phyloP scores from a whole-genome alignment of 2,888 invertebrate species.

The Drosophila austrosaltans region DNA sequence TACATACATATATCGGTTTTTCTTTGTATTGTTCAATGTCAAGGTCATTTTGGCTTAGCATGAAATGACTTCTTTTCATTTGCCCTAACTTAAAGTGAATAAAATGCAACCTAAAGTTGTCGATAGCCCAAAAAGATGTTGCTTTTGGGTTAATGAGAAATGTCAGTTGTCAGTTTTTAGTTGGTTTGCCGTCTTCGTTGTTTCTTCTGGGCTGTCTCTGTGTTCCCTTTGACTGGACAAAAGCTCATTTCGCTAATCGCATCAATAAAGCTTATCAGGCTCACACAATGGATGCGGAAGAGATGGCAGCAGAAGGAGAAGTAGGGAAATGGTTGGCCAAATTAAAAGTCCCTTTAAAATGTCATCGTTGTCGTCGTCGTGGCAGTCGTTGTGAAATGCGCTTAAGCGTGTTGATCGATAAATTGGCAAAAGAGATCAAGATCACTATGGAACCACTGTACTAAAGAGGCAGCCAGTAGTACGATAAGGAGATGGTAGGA shows the following conservation, averaged over 20 bases:
- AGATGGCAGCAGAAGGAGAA: neutral
- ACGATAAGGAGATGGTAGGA: constrained; percentile 29
- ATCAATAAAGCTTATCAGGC: constrained; percentile 78
- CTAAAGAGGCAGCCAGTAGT: constrained; percentile 21
- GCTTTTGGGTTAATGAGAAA: constrained; percentile 73
- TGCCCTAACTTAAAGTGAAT: constrained; percentile 63
- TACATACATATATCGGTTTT: neutral
- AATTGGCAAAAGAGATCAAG: constrained; percentile 64
- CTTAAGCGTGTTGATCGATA: constrained; percentile 80
- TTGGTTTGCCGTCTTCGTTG: constrained; percentile 33
- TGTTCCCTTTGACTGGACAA: constrained; percentile 27
- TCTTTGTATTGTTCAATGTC: constrained; percentile 38
- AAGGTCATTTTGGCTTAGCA: constrained; percentile 39
- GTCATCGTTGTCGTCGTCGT: constrained; percentile 44
- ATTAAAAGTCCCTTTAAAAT: constrained; percentile 62
- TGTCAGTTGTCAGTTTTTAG: constrained; percentile 73
- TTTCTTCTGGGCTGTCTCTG: neutral
- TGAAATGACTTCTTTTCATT: constrained; percentile 56
- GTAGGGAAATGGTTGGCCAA: constrained; percentile 26
- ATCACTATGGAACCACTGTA: constrained; percentile 11
- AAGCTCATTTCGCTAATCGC: constrained; percentile 80
- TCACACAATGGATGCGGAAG: constrained; percentile 38
- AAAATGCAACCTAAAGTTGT: constrained; percentile 61
- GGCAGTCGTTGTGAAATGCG: constrained; percentile 66
- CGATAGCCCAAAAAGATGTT: constrained; percentile 42